These are phyloP conservation scores for Karalla daura DNA, from an alignment of 2,797 vertebrate species.

Conservation along the genomic window DNA sequence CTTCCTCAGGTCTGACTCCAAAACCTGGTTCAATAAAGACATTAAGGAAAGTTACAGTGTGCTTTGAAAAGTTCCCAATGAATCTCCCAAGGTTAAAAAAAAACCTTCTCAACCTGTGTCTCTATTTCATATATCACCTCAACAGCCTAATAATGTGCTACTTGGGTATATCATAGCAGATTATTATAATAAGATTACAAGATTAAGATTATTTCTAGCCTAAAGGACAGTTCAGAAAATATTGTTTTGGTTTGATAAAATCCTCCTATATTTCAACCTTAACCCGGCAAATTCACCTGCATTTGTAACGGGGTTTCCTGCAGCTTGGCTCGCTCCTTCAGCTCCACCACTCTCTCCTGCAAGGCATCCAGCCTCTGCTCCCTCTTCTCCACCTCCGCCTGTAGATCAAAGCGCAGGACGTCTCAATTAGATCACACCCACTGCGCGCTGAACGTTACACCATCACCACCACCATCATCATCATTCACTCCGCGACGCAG, in stretches of 20 bases:
- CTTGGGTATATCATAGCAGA: neutral
- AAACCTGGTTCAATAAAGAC: slow-evolving; percentile 80
- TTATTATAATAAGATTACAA: no score
- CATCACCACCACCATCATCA: slow-evolving; percentile 1
- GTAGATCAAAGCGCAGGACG: slow-evolving; percentile 36
- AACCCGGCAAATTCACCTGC: slow-evolving; percentile 83
- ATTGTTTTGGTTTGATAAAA: neutral
- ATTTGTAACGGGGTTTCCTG: slow-evolving; percentile 91
- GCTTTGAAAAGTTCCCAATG: no score
- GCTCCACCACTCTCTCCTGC: slow-evolving; percentile 87
- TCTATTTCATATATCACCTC: no score
- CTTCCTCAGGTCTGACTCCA: slow-evolving; percentile 91
- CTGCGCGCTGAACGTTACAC: slow-evolving; percentile 7
- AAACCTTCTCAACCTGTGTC: no score
- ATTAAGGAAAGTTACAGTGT: neutral
- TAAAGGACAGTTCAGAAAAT: neutral
- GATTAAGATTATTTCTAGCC: neutral
- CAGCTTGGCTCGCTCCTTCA: slow-evolving; percentile 87
- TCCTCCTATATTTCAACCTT: neutral
- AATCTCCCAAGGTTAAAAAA: no score
- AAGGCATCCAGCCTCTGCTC: slow-evolving; percentile 87
- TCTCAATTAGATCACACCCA: slow-evolving; percentile 22
- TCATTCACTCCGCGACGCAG: neutral
- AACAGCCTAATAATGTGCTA: neutral
- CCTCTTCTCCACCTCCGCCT: slow-evolving; percentile 90